Conservation (phyloP, 2,888 invertebrate species). For the Epirrita christyi region DNA sequence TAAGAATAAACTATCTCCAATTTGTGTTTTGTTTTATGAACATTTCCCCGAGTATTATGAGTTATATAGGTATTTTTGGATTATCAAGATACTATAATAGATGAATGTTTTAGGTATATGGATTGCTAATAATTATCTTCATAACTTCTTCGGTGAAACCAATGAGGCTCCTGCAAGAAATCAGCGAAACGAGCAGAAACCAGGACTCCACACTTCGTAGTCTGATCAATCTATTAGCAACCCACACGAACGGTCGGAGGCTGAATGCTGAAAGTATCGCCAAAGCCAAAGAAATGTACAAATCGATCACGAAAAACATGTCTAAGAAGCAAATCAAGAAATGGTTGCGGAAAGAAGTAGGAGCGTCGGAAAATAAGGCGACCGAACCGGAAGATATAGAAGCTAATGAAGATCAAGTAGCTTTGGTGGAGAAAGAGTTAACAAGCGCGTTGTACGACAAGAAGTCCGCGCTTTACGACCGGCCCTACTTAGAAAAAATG, state of each 20-base stretch:
- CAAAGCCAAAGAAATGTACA: conserved; percentile 12
- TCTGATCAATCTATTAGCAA: conserved; percentile 6
- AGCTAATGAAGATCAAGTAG: conserved; percentile 4
- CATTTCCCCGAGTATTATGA: too few relatives aligned
- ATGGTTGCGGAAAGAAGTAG: conserved; percentile 9
- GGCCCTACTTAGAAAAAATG: conserved; percentile 53
- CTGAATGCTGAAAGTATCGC: conserved; percentile 6
- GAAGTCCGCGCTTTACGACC: conserved; percentile 52
- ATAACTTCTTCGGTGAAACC: conserved; percentile 12
- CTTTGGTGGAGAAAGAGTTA: conserved; percentile 52
- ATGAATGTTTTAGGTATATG: conserved; percentile 12
- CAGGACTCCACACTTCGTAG: conserved; percentile 3
- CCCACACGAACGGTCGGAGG: conserved; percentile 5
- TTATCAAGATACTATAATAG: neutral
- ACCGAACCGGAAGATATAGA: neutral
- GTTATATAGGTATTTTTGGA: neutral
- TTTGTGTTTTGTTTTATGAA: too few relatives aligned
- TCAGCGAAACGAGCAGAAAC: neutral
- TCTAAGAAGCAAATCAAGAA: conserved; percentile 5
- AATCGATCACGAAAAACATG: conserved; percentile 18
- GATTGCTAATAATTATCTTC: conserved; percentile 9
- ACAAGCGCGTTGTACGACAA: conserved; percentile 41
- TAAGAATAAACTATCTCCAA: too few relatives aligned
- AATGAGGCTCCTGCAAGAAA: conserved; percentile 9
- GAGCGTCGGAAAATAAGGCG: neutral